phyloP scores from a whole-genome alignment of 2,113 vertebrate species.

The Rhabdornis inornatus region DNA sequence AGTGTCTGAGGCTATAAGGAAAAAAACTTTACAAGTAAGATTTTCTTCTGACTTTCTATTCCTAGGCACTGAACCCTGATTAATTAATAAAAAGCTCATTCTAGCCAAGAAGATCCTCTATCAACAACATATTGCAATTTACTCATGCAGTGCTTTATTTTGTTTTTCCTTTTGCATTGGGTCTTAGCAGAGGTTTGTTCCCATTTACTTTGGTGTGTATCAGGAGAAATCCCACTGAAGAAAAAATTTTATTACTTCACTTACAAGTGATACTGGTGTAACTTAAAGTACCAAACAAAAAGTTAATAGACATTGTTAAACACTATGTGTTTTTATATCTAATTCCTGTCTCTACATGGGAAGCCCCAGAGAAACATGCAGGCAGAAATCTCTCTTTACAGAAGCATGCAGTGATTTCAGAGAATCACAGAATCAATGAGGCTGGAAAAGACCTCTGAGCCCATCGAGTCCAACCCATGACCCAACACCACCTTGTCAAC shows the following conservation, averaged over 20 bases:
- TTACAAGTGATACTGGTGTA: background rate
- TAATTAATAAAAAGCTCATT: background rate
- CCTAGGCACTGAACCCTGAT: background rate
- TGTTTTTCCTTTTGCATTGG: background rate
- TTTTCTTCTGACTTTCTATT: background rate
- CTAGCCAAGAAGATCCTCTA: background rate
- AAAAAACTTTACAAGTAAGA: constrained; percentile 79
- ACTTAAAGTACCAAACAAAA: background rate
- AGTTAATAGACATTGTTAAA: background rate
- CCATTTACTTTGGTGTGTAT: background rate
- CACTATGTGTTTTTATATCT: background rate
- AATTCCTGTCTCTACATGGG: background rate
- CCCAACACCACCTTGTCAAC: background rate
- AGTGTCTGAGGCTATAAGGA: constrained; percentile 83
- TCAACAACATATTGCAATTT: background rate
- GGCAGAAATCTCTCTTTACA: background rate
- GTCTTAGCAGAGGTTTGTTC: background rate
- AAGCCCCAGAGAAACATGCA: background rate
- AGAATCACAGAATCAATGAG: background rate
- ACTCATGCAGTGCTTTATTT: background rate
- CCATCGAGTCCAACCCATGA: background rate
- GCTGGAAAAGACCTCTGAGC: background rate
- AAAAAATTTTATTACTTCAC: background rate
- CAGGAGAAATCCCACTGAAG: background rate
- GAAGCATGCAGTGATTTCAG: background rate